Percentiles rank a stretch among this genome's conserved stretches.
Conservation (phyloP, 2,797 vertebrate genomes). For the Gobio occitaniae region DNA sequence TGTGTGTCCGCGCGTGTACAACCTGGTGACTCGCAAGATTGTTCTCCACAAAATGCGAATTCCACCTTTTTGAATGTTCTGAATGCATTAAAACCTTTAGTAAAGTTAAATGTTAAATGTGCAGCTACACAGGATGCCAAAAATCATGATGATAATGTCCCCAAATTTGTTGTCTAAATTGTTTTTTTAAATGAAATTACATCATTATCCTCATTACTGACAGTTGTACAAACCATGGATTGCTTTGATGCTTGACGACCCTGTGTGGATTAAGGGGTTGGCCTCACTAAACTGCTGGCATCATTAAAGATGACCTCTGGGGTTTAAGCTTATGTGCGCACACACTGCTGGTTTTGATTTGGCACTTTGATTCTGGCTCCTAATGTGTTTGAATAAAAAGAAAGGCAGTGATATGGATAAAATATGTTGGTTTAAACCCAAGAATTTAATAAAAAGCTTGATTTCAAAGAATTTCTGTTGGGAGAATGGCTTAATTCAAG, state of each 20-base stretch:
- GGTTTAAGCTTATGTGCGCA: constrained; percentile 37
- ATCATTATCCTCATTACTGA: constrained; percentile 44
- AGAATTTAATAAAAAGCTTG: constrained; percentile 25
- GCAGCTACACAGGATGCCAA: neutral
- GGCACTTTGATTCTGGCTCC: constrained; percentile 49
- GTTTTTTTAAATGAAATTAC: constrained; percentile 29
- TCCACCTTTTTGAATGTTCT: neutral
- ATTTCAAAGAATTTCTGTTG: constrained; percentile 25
- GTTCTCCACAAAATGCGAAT: neutral
- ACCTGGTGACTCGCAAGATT: neutral
- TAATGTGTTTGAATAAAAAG: constrained; percentile 35
- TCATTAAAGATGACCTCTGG: constrained; percentile 60
- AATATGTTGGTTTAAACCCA: constrained; percentile 35
- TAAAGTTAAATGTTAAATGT: neutral
- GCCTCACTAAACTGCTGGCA: constrained; percentile 45
- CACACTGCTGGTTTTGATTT: constrained; percentile 40
- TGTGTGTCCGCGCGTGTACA: neutral
- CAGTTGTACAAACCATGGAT: constrained; percentile 33
- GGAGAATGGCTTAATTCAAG: constrained; percentile 3
- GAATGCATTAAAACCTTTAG: neutral
- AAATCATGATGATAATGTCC: constrained; percentile 22
- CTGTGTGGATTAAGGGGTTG: constrained; percentile 45
- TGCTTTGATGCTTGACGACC: constrained; percentile 43
- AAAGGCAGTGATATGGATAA: constrained; percentile 74
- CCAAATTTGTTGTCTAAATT: constrained; percentile 28